Conservation (phyloP, 2,888 invertebrate species). For the Aleiodes alternator region DNA sequence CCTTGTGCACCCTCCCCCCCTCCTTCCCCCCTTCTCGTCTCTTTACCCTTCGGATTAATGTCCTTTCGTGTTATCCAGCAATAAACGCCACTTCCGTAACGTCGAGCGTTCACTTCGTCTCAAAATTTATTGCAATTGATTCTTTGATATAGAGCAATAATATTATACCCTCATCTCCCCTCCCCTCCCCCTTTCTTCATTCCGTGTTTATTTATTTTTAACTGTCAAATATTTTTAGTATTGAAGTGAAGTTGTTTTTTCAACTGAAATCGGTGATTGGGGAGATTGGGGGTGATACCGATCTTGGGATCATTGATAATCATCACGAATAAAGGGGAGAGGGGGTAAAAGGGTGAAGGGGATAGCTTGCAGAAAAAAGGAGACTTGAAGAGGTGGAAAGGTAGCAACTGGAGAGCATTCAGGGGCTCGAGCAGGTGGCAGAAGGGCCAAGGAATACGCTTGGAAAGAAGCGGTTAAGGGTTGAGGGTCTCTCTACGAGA, state of each 20-base stretch:
- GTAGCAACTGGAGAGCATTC: conserved; percentile 24
- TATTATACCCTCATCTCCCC: conserved; percentile 40
- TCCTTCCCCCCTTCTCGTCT: conserved; percentile 18
- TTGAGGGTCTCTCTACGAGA: background rate
- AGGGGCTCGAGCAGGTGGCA: conserved; percentile 22
- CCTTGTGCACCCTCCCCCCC: conserved; percentile 30
- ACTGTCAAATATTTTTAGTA: conserved; percentile 12
- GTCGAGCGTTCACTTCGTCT: conserved; percentile 53
- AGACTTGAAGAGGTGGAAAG: conserved; percentile 43
- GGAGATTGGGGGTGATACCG: conserved; percentile 14
- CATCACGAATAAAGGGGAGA: conserved; percentile 56
- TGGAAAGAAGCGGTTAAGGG: conserved; percentile 9
- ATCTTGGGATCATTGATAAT: conserved; percentile 60
- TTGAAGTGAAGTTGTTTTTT: conserved; percentile 33
- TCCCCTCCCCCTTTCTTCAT: conserved; percentile 10
- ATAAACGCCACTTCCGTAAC: conserved; percentile 58
- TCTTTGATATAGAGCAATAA: conserved; percentile 63
- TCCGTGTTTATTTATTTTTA: conserved; percentile 36
- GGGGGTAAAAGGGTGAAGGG: conserved; percentile 53
- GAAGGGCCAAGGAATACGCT: conserved; percentile 17
- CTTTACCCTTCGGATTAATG: conserved; percentile 61
- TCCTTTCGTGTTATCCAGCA: conserved; percentile 64
- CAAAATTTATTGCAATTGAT: conserved; percentile 68
- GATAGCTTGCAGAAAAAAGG: conserved; percentile 43
- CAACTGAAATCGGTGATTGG: conserved; percentile 44